These are phyloP conservation scores for Bombus cullumanus DNA, from an alignment of 1,140 invertebrate species.

Conservation along the genomic window DNA sequence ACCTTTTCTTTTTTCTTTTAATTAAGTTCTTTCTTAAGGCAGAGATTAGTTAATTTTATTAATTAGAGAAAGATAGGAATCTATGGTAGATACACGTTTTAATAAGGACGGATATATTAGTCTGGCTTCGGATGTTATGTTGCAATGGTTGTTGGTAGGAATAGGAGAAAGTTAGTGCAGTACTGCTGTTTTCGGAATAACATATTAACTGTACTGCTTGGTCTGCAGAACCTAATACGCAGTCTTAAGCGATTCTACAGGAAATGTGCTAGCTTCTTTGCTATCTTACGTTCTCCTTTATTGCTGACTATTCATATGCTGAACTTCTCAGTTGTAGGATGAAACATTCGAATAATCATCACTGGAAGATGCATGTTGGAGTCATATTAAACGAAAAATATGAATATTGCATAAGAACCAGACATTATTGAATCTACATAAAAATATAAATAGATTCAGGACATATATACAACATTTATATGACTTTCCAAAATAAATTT, in stretches of 20 bases:
- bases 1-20: too few species aligned
- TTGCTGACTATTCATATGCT: neutral
- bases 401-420: neutral
- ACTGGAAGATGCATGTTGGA: neutral
- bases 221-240: neutral
- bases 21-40: neutral
- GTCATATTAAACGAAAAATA: neutral
- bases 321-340: neutral
- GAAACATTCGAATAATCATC: neutral
- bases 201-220: neutral
- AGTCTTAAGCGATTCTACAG: neutral
- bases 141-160: neutral
- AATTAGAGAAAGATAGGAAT: neutral
- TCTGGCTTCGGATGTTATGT: neutral
- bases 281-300: constrained; percentile 4
- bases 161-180: constrained; percentile 1
- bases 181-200: neutral
- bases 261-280: neutral
- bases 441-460: neutral
- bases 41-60: neutral
- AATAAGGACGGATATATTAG: neutral
- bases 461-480: too few species aligned
- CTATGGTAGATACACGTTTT: neutral
- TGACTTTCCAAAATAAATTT: neutral
- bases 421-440: neutral